Evolutionary conservation across 2,888 invertebrate species (phyloP), one percentile per base, ranked within the genome.

Genomic region (Morpho deidamia): DNA sequence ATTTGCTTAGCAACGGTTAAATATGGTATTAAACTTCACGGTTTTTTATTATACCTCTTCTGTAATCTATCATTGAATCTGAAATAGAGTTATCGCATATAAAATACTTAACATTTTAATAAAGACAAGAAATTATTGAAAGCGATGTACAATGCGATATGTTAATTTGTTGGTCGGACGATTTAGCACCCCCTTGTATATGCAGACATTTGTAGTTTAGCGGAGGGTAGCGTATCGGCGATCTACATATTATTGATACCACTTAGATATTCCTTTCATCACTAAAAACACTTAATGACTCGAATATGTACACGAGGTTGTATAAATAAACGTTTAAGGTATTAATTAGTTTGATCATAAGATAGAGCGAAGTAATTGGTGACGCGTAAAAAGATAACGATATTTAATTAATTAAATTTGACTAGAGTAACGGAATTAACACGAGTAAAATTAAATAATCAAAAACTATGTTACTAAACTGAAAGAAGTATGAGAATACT

Each of bases 131-230:
- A 76, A 81, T 81, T 83, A 84, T 83, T 81, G 74, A 78, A 83
- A 85, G 77, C 71, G 75, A 78, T 78, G 78, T 78, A 77, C 75
- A 48, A 78, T 77, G 72, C 71, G 76, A 81, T 85, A 87, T 87
- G 87, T 81, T 81, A 88, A 88, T 86, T 67, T 55, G 70, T 71
- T 70, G 71, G 65, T 67, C 64, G 78, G 82, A 81, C 87, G 84
- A 87, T 87, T 89, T 84, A 87, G 83, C 86, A 76, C 84, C 87
- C 84, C 79, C 61, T 59, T 61, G 63, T 68, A 74, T 71, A 67
- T 63, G 59, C 56, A 60, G 68, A 77, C 80, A 81, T 81, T 83
- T 80, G 77, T 79, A 74, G 68, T 68, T 73, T 73, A 74, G 76
- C 68, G 64, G 66, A 70, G 78, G 85, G 81, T 71, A 64, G 62